Evolutionary conservation across 1,140 invertebrate genomes (phyloP), one percentile per base, ranked within the genome.

Genomic region (Bicyclus anynana): DNA sequence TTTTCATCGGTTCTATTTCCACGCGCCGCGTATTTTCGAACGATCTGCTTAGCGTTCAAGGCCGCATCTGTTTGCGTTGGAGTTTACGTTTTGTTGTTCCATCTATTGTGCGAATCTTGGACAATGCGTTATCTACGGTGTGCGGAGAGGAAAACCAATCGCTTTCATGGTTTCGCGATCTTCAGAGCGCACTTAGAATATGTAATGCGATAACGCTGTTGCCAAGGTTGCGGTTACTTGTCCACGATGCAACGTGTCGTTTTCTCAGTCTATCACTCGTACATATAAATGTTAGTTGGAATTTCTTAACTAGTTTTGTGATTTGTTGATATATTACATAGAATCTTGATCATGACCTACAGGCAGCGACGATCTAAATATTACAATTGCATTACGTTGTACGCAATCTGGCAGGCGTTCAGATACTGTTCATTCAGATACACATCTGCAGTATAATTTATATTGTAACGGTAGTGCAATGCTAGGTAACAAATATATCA

Each of bases 11-110:
- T 75, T 74, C 76, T 84, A 84, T 86, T 86, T 86, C 80, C 80
- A 84, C 80, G 79, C 83, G 77, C 65, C 65, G 74, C 65, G 75
- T 84, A 82, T 86, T 86, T 80, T 78, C 78, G 77, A 76, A 72
- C 72, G 74, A 82, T 81, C 80, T 80, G 77, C 73, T 79, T 77
- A 82, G 60, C 80, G 81, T 84, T 87, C 84, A 87, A 87, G 84
- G 84, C 77, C 84, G 84, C 67, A 54, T 68, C 68, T 84, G 84
- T 84, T 87, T 84, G 79, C 76, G 67, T 77, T 74, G 46, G 64
- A 64, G 62, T 69, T 74, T 74, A 76, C 74, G 72, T 68, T 77
- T 72, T 47, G 57, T 74, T 67, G 74, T 77, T 65, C 69, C 59
- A 70, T 72, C 59, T 67, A 21, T 29, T 74, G 68, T 75, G 67